Base-by-base conservation (phyloP, 2,888 invertebrate species). In the Orthosia gothica region DNA sequence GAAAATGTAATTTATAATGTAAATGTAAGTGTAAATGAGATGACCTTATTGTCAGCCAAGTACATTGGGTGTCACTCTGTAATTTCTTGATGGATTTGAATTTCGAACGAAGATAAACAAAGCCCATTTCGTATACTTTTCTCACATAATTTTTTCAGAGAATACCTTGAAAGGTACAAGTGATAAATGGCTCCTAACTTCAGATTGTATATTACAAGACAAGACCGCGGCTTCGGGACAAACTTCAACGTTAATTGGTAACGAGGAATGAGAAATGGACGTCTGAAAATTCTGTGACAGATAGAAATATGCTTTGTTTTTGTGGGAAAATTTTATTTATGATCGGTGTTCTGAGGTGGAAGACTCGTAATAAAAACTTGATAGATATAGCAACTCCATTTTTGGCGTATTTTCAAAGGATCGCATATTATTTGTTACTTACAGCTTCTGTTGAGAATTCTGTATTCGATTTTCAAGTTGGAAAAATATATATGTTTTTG, bases 171-270 rank as follows among this genome's bases (percentile, higher is more conserved):
- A 79, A 77, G 62, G 58, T 61, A 55, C 58, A 55, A 73, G 40
- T 83, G 85, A 85, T 76, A 76, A 85, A 85, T 85, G 79, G 75
- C 72, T 68, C 65, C 59, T 67, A 79, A 83, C 77, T 85, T 81
- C 66, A 71, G 74, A 85, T 85, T 85, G 81, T 85, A 76, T 85
- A 85, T 85, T 49, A 81, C 75, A 32, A 74, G 77, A 80, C 69
- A 50, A 71, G 80, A 74, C 75, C 65, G 68, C 74, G 66, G 70
- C 79, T 87, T 78, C 72, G 64, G 64, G 85, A 87, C 79, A 80
- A 87, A 85, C 79, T 85, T 86, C 74, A 76, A 70, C 82, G 67
- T 76, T 87, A 83, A 86, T 86, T 85, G 85, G 79, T 76, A 82
- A 85, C 66, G 40, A 68, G 77, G 85, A 83, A 85, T 87, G 86